These are phyloP conservation scores for Halcyon badia DNA, from an alignment of 2,797 vertebrate species.

Conservation along the genomic window DNA sequence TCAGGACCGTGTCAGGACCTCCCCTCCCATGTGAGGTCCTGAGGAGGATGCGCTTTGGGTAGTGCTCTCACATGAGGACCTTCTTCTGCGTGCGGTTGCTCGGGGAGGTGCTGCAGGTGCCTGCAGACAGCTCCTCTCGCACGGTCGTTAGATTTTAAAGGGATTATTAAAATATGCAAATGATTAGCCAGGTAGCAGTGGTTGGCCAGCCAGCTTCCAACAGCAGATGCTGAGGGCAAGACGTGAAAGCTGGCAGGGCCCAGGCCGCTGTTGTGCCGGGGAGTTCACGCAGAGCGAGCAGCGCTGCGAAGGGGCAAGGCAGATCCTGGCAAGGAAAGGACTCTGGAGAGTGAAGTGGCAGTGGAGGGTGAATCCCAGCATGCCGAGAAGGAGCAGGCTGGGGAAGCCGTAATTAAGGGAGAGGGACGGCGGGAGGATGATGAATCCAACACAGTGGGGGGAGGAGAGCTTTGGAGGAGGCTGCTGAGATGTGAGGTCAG, in stretches of 20 bases:
- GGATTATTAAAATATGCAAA: background rate
- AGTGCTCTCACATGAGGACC: background rate
- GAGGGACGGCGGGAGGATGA: background rate
- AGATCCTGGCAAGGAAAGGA: background rate
- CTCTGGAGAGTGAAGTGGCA: background rate
- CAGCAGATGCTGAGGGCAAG: background rate
- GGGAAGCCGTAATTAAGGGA: background rate
- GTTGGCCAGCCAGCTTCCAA: background rate
- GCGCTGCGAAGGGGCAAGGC: background rate
- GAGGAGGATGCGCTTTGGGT: no score
- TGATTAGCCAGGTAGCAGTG: accelerated
- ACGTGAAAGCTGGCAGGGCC: background rate
- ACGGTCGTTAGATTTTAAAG: background rate
- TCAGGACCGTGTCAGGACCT: no score
- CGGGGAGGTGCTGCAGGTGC: background rate
- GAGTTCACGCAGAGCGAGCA: background rate
- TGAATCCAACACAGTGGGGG: accelerated
- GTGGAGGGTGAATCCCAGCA: background rate
- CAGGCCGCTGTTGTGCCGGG: background rate
- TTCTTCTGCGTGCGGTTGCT: accelerated
- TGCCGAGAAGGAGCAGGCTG: accelerated
- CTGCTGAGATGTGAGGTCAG: background rate
- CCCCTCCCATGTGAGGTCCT: background rate
- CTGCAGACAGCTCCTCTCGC: background rate
- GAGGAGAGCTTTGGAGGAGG: background rate